Conservation (phyloP, 2,888 invertebrate species). For the Plagodis dolabraria region DNA sequence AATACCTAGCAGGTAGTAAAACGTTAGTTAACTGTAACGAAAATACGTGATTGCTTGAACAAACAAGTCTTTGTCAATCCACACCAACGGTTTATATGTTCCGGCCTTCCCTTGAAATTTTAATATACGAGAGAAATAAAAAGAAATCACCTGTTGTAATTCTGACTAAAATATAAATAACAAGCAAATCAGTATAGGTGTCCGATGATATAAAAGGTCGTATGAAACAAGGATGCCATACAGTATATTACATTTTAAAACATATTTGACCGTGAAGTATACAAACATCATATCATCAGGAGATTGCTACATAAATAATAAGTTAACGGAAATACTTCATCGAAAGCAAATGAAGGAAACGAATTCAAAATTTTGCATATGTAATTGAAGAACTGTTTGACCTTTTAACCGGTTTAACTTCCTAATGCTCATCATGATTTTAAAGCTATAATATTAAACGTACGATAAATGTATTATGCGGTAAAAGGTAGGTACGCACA, state of each 20-base stretch:
- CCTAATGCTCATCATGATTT: conserved; percentile 14
- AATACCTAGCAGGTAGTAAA: conserved; percentile 17
- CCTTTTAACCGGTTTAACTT: conserved; percentile 21
- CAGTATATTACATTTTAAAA: conserved; percentile 2
- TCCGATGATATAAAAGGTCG: conserved; percentile 19
- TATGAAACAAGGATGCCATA: conserved; percentile 16
- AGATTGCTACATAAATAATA: background rate
- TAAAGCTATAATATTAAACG: too few relatives aligned
- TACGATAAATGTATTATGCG: too few relatives aligned
- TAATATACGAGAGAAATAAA: conserved; percentile 20
- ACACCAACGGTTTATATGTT: conserved; percentile 34
- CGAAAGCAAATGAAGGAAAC: conserved; percentile 22
- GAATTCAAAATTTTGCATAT: conserved; percentile 11
- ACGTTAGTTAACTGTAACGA: conserved; percentile 11
- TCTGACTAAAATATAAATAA: conserved; percentile 15
- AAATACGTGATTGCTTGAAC: conserved; percentile 15
- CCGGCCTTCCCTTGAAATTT: conserved; percentile 66
- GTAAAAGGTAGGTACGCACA: too few relatives aligned
- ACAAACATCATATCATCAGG: background rate
- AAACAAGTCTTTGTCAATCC: conserved; percentile 25
- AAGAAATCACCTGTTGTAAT: conserved; percentile 25
- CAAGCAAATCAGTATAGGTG: conserved; percentile 15
- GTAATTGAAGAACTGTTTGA: conserved; percentile 13
- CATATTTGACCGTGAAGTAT: conserved; percentile 4
- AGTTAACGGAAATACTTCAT: conserved; percentile 14